Percentiles rank a stretch among this genome's conserved stretches.
phyloP scores from a whole-genome alignment of 37 sponge, comb jelly and placozoan species.

The Geodia barretti region DNA sequence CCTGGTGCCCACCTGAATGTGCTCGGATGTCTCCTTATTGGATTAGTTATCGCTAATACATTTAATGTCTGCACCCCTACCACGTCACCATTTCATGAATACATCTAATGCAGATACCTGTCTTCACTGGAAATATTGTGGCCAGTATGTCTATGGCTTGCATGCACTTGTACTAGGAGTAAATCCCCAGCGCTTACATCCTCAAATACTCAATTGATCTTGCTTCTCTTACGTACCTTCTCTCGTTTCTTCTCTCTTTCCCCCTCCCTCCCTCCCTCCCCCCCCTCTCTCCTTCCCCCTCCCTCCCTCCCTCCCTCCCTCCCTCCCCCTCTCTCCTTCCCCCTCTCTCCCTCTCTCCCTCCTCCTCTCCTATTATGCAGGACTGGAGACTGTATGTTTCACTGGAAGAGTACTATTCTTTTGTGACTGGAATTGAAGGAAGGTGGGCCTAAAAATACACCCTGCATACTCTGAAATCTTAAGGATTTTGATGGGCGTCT shows the following conservation, averaged over 20 bases:
- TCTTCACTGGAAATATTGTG: too few species aligned
- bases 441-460: slow-evolving; percentile 54
- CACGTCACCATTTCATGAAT: too few species aligned
- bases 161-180: too few species aligned
- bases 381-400: slow-evolving; percentile 79
- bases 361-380: slow-evolving; percentile 20
- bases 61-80: too few species aligned
- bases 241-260: slow-evolving; percentile 39
- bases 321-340: not conserved
- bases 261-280: slow-evolving; percentile 34
- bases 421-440: slow-evolving; percentile 64
- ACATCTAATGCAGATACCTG: too few species aligned
- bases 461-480: too few species aligned
- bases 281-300: slow-evolving; percentile 13
- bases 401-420: slow-evolving; percentile 52
- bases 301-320: not conserved
- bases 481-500: too few species aligned
- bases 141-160: too few species aligned
- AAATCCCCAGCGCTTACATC: too few species aligned
- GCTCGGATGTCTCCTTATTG: too few species aligned
- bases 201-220: not conserved
- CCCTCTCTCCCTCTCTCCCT: not conserved
- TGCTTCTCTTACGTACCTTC: slow-evolving; percentile 23
- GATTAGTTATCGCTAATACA: too few species aligned
- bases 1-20: too few species aligned